Evolutionary conservation across 2,797 vertebrate species (phyloP), one percentile per base, ranked within the genome.

Genomic region (Poeciliopsis infans): DNA sequence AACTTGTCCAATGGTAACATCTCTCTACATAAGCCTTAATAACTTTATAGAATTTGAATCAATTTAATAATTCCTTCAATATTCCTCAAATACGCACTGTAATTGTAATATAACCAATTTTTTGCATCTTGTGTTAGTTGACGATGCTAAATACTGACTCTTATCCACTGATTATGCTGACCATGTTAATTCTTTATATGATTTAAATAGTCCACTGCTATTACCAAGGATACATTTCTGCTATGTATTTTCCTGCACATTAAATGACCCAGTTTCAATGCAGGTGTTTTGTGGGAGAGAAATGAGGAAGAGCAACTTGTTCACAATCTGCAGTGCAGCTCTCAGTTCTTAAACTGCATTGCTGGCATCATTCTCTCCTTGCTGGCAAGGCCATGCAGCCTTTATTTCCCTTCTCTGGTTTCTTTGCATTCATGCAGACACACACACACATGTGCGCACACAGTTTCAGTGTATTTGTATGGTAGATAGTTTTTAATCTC

Each of bases 321-420:
- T 88, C 79, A 68, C 79, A 77, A 74, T 88, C 93, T 94, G 92
- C 92, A 93, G 81, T 92, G 90, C 91, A 91, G 91, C 90, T 87
- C 88, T 91, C 79, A 83, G 78, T 84, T 85, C 79, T 86, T 80
- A 72, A 78, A 73, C 88, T 25, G 85, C 90, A 85, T 83, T 73
- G 83, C 78, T 86, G 86, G 85, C 88, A 77, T 82, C 73, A 83
- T 85, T 81, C 68, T 88, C 78, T 91, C 53, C 75, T 85, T 76
- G 80, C 75, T 91, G 88, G 86, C 90, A 85, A 83, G 55, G 59
- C 82, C 78, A 61, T 84, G 76, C 71, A 85, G 75, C 77, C 91
- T 88, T 87, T 81, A 79, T 88, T 80, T 71, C 49, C 78, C 72
- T 81, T 57, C 47, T 83, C 64, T 71, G 47, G 75, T 83, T 78